phyloP scores from a whole-genome alignment of 2,888 invertebrate genomes.

The Morpho deidamia region DNA sequence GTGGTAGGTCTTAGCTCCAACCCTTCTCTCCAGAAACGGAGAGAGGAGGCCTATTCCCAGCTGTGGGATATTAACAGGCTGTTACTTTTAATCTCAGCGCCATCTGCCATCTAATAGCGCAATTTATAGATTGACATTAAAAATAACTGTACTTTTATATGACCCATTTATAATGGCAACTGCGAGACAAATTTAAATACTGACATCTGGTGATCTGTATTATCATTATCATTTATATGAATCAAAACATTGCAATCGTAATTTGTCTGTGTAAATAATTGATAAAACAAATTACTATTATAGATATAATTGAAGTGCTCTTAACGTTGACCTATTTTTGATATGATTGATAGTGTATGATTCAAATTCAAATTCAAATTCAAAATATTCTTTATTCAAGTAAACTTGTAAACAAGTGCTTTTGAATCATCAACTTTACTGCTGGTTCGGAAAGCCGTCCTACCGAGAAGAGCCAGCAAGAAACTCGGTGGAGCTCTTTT shows the following conservation, averaged over 20 bases:
- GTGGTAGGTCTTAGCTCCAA: too few species aligned
- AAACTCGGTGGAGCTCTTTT: too few species aligned
- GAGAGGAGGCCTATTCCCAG: too few species aligned
- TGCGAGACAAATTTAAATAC: constrained; percentile 23
- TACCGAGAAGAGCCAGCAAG: too few species aligned
- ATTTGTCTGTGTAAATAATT: constrained; percentile 18
- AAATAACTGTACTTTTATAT: constrained; percentile 39
- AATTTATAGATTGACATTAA: constrained; percentile 41
- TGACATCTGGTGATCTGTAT: constrained; percentile 40
- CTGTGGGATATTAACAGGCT: too few species aligned
- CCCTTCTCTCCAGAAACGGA: too few species aligned
- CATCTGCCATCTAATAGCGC: constrained; percentile 45
- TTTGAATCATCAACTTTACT: too few species aligned
- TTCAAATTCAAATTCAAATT: too few species aligned
- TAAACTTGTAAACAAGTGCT: too few species aligned
- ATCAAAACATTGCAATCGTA: constrained; percentile 3
- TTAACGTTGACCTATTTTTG: constrained; percentile 34
- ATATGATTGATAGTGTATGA: constrained; percentile 21
- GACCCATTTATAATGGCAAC: constrained; percentile 32
- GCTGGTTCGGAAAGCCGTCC: too few species aligned
- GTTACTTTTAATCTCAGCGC: too few species aligned
- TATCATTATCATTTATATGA: constrained; percentile 22
- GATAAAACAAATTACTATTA: constrained; percentile 27
- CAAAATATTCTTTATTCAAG: too few species aligned
- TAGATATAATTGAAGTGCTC: constrained; percentile 26